Evolutionary conservation across 2,888 invertebrate genomes (phyloP), one percentile per base, ranked within the genome.

Genomic region (Antitype chi): DNA sequence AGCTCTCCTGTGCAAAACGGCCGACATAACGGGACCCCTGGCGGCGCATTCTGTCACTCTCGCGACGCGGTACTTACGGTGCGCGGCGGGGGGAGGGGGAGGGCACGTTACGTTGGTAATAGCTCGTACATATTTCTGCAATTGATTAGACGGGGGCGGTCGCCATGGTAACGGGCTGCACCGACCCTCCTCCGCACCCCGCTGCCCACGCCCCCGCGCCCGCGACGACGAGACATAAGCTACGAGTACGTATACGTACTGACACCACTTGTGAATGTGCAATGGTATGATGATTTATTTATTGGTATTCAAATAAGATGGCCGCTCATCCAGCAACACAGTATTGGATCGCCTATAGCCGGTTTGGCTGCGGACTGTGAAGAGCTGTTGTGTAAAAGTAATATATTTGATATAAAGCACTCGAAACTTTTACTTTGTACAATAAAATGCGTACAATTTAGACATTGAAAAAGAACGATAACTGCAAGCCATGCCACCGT

Each of bases 61-160:
- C 57, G 52, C 59, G 63, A 53, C 66, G 67, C 66, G 57, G 73
- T 25, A 57, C 74, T 49, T 73, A 83, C 85, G 85, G 84, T 82
- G 84, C 76, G 47, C 28, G 25, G 78, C 74, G 90, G 85, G 91
- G 85, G 90, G 89, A 43, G 82, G 32, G 70, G 81, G 20, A 82
- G 92, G 9, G 80, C 94, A 32, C 20, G 72, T 80, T 89, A 77
- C 25, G 76, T 66, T 91, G 95, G 96, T 93, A 90, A 94, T 93
- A 92, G 94, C 82, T 92, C 94, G 95, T 96, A 96, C 96, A 97
- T 97, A 96, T 96, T 96, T 96, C 96, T 97, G 96, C 96, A 97
- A 96, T 97, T 96, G 96, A 96, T 97, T 97, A 96, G 96, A 94
- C 95, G 95, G 95, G 96, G 96, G 94, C 94, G 96, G 96, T 96